Conservation (phyloP, 1,140 invertebrate genomes). For the Ectropis grisescens region DNA sequence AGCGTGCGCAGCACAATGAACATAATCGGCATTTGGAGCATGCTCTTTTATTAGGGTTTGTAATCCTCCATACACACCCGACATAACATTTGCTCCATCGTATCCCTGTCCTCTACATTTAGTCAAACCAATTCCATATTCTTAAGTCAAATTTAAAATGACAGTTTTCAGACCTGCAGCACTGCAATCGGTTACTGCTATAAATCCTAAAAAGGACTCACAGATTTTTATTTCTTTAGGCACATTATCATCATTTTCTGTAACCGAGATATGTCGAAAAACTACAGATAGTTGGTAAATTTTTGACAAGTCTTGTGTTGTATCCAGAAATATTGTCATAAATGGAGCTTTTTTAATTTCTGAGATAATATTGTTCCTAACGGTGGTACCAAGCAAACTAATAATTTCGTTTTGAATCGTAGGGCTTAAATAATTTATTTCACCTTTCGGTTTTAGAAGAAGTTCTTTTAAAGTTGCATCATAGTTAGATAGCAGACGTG, state of each 20-base stretch:
- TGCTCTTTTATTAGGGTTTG: slow-evolving; percentile 21
- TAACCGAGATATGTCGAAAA: slow-evolving; percentile 11
- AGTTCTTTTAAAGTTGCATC: slow-evolving; percentile 15
- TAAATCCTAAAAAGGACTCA: slow-evolving; percentile 16
- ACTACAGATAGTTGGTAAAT: slow-evolving; percentile 20
- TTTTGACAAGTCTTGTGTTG: slow-evolving; percentile 24
- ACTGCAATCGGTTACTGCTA: slow-evolving; percentile 13
- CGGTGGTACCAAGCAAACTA: slow-evolving; percentile 14
- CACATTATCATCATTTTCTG: slow-evolving; percentile 16
- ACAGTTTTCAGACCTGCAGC: slow-evolving; percentile 12
- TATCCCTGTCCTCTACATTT: slow-evolving; percentile 14
- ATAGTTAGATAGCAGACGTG: slow-evolving; percentile 17
- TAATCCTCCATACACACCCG: slow-evolving; percentile 18
- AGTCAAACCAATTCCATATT: slow-evolving; percentile 15
- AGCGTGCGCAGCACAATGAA: slow-evolving; percentile 15
- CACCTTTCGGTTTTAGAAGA: slow-evolving; percentile 14
- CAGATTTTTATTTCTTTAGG: slow-evolving; percentile 17
- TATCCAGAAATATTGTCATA: slow-evolving; percentile 20
- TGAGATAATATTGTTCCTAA: slow-evolving; percentile 12
- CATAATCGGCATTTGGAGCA: slow-evolving; percentile 17
- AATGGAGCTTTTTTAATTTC: slow-evolving; percentile 16
- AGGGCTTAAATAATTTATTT: too few relatives aligned
- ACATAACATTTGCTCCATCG: slow-evolving; percentile 18
- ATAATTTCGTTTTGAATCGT: slow-evolving; percentile 19
- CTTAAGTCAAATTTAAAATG: slow-evolving; percentile 14